Evolutionary conservation across 2,113 vertebrate genomes (phyloP).

Genomic region (rabbit (Oryctolagus cuniculus)): DNA sequence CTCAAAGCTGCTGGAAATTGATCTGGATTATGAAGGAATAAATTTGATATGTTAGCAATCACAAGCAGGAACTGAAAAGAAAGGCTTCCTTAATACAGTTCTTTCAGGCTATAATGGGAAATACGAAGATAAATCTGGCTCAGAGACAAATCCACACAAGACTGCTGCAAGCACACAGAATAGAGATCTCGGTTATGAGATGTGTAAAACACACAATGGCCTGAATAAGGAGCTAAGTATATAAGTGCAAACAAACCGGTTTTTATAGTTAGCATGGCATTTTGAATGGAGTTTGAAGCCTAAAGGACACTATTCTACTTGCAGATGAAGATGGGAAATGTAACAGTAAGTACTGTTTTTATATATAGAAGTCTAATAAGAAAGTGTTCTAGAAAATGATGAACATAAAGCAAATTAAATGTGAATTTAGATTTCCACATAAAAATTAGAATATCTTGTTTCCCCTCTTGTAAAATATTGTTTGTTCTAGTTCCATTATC

Average conservation of each 20-base stretch:
- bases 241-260: conserved; percentile 83
- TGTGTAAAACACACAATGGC: conserved; percentile 83
- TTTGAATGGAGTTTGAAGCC: conserved; percentile 80
- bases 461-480: conserved; percentile 58
- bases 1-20: conserved; percentile 89
- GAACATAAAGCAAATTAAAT: conserved; percentile 66
- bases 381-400: conserved; percentile 66
- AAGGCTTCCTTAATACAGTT: conserved; percentile 87
- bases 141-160: conserved; percentile 81
- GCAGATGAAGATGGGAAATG: conserved; percentile 70
- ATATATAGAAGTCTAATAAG: conserved; percentile 74
- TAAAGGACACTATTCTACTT: conserved; percentile 78
- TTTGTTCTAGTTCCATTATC: conserved; percentile 66
- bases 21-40: conserved; percentile 90
- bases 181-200: conserved; percentile 77
- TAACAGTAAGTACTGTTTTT: conserved; percentile 75
- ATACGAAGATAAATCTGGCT: conserved; percentile 86
- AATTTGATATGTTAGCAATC: conserved; percentile 89
- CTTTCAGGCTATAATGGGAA: conserved; percentile 86
- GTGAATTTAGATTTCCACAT: conserved; percentile 36
- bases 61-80: conserved; percentile 87
- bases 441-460: conserved; percentile 61
- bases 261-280: conserved; percentile 79
- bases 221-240: conserved; percentile 81
- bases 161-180: conserved; percentile 79